These are phyloP conservation scores for Altica lythri DNA, from an alignment of 2,888 invertebrate species.

Conservation along the genomic window DNA sequence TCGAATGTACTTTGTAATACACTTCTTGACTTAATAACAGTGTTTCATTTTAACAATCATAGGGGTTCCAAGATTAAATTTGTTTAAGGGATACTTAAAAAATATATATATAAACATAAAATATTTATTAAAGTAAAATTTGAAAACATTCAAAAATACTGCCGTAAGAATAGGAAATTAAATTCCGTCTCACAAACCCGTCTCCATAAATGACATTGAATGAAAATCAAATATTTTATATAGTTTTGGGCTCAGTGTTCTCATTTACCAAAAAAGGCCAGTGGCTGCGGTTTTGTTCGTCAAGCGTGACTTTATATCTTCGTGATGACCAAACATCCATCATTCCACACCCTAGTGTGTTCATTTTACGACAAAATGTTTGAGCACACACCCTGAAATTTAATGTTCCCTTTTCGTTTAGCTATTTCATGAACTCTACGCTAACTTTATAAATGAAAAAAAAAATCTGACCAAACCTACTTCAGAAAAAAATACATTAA, in stretches of 20 bases:
- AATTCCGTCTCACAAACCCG: too few species aligned
- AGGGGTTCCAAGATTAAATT: too few species aligned
- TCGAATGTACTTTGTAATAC: too few species aligned
- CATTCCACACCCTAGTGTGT: conserved; percentile 21
- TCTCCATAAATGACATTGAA: not conserved
- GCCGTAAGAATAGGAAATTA: too few species aligned
- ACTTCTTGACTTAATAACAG: too few species aligned
- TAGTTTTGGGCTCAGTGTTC: not conserved
- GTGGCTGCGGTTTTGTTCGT: conserved; percentile 18
- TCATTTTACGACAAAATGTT: conserved; percentile 20
- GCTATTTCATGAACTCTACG: not conserved
- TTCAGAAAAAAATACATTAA: too few species aligned
- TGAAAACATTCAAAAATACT: too few species aligned
- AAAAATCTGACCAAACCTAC: not conserved
- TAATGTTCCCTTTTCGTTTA: conserved; percentile 13
- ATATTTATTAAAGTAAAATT: too few species aligned
- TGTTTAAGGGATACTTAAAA: too few species aligned
- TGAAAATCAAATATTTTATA: conserved; percentile 4
- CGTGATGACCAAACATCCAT: conserved; percentile 26
- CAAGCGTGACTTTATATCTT: conserved; percentile 22
- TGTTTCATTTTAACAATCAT: too few species aligned
- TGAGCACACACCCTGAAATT: conserved; percentile 22
- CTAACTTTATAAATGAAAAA: not conserved
- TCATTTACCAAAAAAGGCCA: conserved; percentile 12
- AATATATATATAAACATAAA: too few species aligned